Evolutionary conservation across 2,113 vertebrate genomes (phyloP), one percentile per base, ranked within the genome.

Genomic region (Mus musculus): DNA sequence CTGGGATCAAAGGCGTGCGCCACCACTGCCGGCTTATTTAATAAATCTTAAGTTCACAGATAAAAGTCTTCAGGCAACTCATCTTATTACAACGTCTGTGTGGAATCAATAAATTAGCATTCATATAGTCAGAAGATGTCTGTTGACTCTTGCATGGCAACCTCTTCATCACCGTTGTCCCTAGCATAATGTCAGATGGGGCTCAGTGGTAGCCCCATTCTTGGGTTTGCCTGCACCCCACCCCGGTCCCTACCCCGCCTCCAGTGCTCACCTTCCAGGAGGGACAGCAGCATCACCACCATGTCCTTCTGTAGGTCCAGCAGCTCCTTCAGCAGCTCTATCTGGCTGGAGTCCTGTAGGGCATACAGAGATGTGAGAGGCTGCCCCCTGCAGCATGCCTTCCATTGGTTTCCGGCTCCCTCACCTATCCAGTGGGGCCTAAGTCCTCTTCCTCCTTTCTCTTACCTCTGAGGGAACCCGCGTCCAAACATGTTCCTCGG

Each of bases 241-340:
- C 56, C 12, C 4, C 26, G 14, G 39, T 0, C 5, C 4, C 72
- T 42, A 5, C 5, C 30, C 22, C 8, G 5, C 46, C 46, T 0
- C 59, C 4, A 52, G 16, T 0, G 1, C 11, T 87, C 80, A 98
- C 94, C 97, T 96, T 97, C 97, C 7, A 99, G 98, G 2, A 99
- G 98, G 0, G 99, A 99, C 96, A 99, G 98, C 92, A 99, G 97
- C 99, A 99, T 99, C 94, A 99, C 99, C 59, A 99, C 99, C 99
- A 99, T 99, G 98, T 99, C 99, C 97, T 99, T 99, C 98, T 99
- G 99, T 14, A 99, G 98, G 89, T 99, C 99, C 97, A 99, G 97
- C 84, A 99, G 98, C 96, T 99, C 99, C 98, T 99, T 99, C 97
- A 99, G 97, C 76, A 99, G 98, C 39, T 98, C 99, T 5, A 99